Evolutionary conservation across 2,113 vertebrate species (phyloP), one percentile per base, ranked within the genome.

Genomic region (Callipepla squamata): DNA sequence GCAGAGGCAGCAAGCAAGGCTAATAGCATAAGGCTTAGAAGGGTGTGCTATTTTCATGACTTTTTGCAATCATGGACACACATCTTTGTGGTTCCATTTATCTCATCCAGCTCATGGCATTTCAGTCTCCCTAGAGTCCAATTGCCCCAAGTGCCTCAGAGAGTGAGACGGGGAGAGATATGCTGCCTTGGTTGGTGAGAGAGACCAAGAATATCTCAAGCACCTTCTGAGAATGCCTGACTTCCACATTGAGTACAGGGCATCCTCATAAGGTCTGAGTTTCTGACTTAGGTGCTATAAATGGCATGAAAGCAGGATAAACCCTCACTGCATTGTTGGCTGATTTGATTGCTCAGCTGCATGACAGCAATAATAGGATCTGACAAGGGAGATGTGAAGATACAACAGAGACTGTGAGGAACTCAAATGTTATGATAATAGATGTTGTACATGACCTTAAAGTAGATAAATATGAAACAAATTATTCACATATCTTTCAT

Each of bases 401-500:
- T 90, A 95, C 76, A 96, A 88, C 80, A 88, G 59, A 70, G 79
- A 83, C 90, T 94, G 57, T 89, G 89, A 92, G 85, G 72, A 91
- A 55, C 55, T 85, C 58, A 95, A 70, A 85, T 91, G 87, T 89
- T 95, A 91, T 79, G 86, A 94, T 93, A 96, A 91, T 95, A 91
- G 72, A 89, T 63, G 65, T 87, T 89, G 65, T 87, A 91, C 87
- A 65, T 78, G 76, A 87, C 91, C 82, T 85, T 94, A 96, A 94
- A 95, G 79, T 72, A 91, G 93, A 91, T 91, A 87, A 95, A 94
- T 91, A 91, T 74, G 76, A 95, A 92, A 92, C 4, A 2, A 95
- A 92, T 92, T 94, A 94, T 89, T 95, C 87, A 87, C 79, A 75
- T 92, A 94, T 80, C 85, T 92, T 95, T 94, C 90, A 83, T 95